phyloP scores from a whole-genome alignment of 2,888 invertebrate genomes.

The Athetis lepigone region DNA sequence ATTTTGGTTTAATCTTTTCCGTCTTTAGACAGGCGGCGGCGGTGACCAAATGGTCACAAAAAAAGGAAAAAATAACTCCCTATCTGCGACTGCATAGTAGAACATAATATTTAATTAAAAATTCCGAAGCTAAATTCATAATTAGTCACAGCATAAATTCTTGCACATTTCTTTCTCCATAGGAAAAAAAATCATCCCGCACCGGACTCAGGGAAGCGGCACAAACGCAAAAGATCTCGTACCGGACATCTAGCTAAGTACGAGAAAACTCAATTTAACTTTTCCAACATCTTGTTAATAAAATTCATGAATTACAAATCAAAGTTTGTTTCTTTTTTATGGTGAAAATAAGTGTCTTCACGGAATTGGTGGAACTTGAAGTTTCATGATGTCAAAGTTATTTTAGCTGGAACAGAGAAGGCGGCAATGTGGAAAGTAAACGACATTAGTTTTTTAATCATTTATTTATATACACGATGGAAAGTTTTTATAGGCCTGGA shows the following conservation, averaged over 20 bases:
- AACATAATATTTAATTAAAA: constrained; percentile 37
- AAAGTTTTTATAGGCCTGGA: no score
- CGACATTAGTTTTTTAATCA: no score
- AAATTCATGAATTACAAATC: constrained; percentile 85
- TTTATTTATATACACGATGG: no score
- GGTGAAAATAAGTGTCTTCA: constrained; percentile 28
- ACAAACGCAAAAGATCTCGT: constrained; percentile 43
- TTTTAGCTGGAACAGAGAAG: no score
- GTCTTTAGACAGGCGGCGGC: no score
- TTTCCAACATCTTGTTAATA: constrained; percentile 74
- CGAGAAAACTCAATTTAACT: constrained; percentile 82
- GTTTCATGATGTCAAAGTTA: background rate
- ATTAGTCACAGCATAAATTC: constrained; percentile 31
- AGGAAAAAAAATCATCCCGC: constrained; percentile 25
- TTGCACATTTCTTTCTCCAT: constrained; percentile 4
- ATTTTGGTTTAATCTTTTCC: no score
- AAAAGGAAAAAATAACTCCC: no score
- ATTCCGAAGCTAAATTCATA: constrained; percentile 33
- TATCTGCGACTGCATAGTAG: no score
- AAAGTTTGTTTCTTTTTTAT: constrained; percentile 66
- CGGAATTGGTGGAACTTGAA: constrained; percentile 1
- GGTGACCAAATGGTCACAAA: no score
- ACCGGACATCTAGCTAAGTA: constrained; percentile 62
- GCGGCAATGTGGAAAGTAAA: no score
- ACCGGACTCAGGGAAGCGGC: constrained; percentile 33